Conservation (phyloP, 2,113 vertebrate species). For the Eurypyga helias region DNA sequence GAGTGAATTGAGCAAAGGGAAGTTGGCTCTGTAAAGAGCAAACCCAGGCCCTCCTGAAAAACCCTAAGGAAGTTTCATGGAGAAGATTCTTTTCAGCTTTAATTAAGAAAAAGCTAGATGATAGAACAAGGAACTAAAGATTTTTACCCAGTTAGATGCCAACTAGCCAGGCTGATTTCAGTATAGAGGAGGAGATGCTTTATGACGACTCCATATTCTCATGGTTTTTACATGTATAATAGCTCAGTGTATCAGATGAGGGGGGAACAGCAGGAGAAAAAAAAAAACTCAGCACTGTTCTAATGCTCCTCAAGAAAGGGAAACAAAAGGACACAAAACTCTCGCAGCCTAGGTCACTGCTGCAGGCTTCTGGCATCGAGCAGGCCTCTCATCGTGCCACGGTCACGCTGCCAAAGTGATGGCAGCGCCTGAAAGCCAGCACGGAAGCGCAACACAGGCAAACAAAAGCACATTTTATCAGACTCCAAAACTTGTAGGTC, state of each 20-base stretch:
- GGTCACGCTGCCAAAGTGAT: rapidly evolving
- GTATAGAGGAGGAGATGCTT: neutral
- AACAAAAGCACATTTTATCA: neutral
- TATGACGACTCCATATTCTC: neutral
- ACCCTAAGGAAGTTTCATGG: neutral
- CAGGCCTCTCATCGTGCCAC: rapidly evolving
- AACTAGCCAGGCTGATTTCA: neutral
- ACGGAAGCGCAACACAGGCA: neutral
- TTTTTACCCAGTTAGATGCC: neutral
- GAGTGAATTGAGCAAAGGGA: neutral
- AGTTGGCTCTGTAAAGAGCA: neutral
- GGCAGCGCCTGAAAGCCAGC: neutral
- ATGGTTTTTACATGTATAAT: rapidly evolving
- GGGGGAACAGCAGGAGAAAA: neutral
- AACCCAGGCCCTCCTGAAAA: neutral
- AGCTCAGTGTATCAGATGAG: neutral
- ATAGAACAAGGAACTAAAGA: neutral
- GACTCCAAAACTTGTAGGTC: neutral
- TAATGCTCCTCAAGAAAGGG: neutral
- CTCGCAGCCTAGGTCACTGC: neutral
- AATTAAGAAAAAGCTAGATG: neutral
- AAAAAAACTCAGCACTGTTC: neutral
- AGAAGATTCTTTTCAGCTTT: neutral
- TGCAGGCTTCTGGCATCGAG: neutral
- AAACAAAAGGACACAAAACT: neutral